Evolutionary conservation across 2,113 vertebrate species (phyloP), one percentile per base, ranked within the genome.

Genomic region (Rana temporaria): DNA sequence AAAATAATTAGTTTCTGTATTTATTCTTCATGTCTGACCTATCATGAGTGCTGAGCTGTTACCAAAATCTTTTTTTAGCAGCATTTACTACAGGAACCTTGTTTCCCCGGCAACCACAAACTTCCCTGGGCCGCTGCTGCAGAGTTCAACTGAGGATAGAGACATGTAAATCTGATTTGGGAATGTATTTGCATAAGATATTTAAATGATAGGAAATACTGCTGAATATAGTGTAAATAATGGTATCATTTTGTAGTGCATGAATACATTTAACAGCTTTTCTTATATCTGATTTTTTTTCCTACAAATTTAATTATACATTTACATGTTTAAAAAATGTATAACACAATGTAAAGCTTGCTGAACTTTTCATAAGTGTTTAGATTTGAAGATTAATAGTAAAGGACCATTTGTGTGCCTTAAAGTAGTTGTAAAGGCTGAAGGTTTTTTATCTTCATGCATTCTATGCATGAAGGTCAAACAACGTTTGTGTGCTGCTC

Each of bases 71-170:
- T 66, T 75, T 75, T 82, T 82, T 82, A 82, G 80, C 70, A 82
- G n/a, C 71, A 20, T 82, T 82, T 82, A 82, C 80, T 82, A 82
- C 67, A 16, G 55, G 67, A 82, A 67, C 70, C 62, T 56, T 82
- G 80, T 75, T 82, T 74, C 80, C 70, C 62, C 72, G 70, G 32
- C 80, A 82, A 82, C 80, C 42, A 75, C 62, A 82, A 82, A 82
- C 80, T 82, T 74, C 48, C 55, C 62, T 32, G 19, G 56, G 42
- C 70, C 67, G 62, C 70, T 24, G 59, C 68, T 42, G 14, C 34
- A 74, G 80, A 75, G 80, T 82, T 82, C 80, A 82, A 20, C 30
- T 82, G 24, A 82, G 80, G 80, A 82, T 66, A 82, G 22, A 42
- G n/a, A 82, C 79, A 59, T 74, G 70, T 17, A 82, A 48, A 82